Evolutionary conservation across 2,797 vertebrate genomes (phyloP).

Genomic region (Intellagama lesueurii): DNA sequence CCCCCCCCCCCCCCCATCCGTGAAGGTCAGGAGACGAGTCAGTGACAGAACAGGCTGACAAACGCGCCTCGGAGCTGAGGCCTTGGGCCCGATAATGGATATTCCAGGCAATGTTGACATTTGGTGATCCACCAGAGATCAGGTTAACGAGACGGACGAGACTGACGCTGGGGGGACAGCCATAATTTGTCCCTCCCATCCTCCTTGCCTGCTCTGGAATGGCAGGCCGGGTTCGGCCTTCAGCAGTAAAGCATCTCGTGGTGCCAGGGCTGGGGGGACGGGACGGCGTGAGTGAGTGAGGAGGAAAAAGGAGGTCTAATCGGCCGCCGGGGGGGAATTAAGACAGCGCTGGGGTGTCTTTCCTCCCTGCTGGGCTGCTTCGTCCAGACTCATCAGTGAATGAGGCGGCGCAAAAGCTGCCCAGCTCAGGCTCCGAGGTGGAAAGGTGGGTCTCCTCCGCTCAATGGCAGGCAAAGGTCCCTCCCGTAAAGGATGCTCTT

Average conservation of each 20-base stretch:
- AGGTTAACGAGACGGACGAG: conserved; percentile 79
- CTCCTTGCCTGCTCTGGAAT: conserved; percentile 56
- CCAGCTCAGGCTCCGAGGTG: too few relatives aligned
- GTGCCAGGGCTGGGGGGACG: conserved; percentile 46
- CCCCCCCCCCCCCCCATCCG: conserved; percentile 81
- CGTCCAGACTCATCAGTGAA: not conserved
- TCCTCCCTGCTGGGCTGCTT: not conserved
- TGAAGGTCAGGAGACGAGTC: conserved; percentile 77
- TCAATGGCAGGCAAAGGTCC: too few relatives aligned
- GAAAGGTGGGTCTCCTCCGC: too few relatives aligned
- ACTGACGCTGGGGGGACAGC: conserved; percentile 80
- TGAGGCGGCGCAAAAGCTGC: too few relatives aligned
- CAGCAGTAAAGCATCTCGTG: conserved; percentile 67
- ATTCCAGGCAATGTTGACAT: conserved; percentile 77
- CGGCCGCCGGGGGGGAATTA: not conserved
- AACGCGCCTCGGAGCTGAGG: conserved; percentile 74
- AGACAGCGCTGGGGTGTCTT: too few relatives aligned
- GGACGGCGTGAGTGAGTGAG: conserved; percentile 16
- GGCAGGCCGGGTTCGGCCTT: conserved; percentile 68
- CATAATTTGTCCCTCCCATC: conserved; percentile 64
- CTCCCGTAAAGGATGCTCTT: too few relatives aligned
- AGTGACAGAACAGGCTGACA: conserved; percentile 82
- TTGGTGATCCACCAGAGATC: conserved; percentile 73
- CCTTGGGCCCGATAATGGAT: conserved; percentile 85
- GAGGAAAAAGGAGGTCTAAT: not conserved